Evolutionary conservation across 2,888 invertebrate species (phyloP).

Genomic region (Drosophila leonis): DNA sequence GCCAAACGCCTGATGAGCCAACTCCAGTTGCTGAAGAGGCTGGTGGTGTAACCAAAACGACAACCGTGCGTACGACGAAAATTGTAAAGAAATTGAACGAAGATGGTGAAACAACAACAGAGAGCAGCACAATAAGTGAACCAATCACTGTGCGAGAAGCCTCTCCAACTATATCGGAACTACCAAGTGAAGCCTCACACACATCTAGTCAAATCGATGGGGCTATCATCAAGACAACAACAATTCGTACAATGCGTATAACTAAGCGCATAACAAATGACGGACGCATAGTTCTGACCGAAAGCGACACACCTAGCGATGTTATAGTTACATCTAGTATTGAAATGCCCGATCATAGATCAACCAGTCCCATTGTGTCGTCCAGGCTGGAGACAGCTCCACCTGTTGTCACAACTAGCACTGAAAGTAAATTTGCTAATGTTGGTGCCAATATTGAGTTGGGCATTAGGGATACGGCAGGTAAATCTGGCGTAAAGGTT

Average conservation of each 20-base stretch:
- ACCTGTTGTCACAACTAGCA: slow-evolving; percentile 48
- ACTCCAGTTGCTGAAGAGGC: slow-evolving; percentile 23
- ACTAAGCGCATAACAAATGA: slow-evolving; percentile 81
- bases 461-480: slow-evolving; percentile 42
- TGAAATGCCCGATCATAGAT: slow-evolving; percentile 77
- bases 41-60: slow-evolving; percentile 80
- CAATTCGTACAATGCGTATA: slow-evolving; percentile 83
- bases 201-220: slow-evolving; percentile 77
- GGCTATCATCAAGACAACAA: slow-evolving; percentile 83
- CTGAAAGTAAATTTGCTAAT: slow-evolving; percentile 43
- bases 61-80: slow-evolving; percentile 83
- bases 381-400: slow-evolving; percentile 36
- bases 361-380: slow-evolving; percentile 61
- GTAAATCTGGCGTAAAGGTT: slow-evolving; percentile 69
- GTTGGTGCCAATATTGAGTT: slow-evolving; percentile 67
- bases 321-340: slow-evolving; percentile 79
- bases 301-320: slow-evolving; percentile 76
- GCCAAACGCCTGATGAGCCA: slow-evolving; percentile 7
- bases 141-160: slow-evolving; percentile 70
- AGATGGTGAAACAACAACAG: slow-evolving; percentile 68
- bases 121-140: slow-evolving; percentile 67
- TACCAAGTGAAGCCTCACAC: slow-evolving; percentile 69
- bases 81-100: slow-evolving; percentile 79
- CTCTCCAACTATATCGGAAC: slow-evolving; percentile 69
- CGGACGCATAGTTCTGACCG: slow-evolving; percentile 78